These are phyloP conservation scores for Ciconia maguari DNA, from an alignment of 2,113 vertebrate genomes.

Conservation along the genomic window DNA sequence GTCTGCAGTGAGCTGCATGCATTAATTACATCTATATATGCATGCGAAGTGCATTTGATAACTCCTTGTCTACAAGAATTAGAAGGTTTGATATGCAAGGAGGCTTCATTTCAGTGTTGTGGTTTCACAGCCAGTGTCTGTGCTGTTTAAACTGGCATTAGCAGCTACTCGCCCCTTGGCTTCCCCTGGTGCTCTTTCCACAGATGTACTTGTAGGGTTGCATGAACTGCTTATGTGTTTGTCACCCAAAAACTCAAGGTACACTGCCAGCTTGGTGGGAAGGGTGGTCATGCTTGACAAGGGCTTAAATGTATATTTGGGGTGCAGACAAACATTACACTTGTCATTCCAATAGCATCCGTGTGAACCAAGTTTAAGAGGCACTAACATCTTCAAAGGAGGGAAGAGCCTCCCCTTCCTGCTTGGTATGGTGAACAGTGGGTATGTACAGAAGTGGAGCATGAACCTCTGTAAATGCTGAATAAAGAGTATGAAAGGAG, in stretches of 20 bases:
- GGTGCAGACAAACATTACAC: too few species aligned
- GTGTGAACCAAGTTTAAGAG: background rate
- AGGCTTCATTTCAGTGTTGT: background rate
- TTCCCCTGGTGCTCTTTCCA: background rate
- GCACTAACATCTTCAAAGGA: background rate
- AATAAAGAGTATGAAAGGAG: background rate
- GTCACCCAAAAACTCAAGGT: background rate
- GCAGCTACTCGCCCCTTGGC: rapidly evolving
- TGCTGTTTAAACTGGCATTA: background rate
- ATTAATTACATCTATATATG: background rate
- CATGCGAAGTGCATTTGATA: background rate
- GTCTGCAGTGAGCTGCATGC: background rate
- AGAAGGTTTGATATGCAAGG: background rate
- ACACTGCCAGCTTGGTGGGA: background rate
- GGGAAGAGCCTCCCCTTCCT: background rate
- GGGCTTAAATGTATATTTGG: background rate
- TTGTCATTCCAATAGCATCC: background rate
- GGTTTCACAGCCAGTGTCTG: background rate
- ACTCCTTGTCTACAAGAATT: background rate
- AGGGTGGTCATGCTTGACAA: background rate
- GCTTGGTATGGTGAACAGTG: background rate
- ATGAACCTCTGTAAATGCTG: background rate
- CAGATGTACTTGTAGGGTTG: too few species aligned
- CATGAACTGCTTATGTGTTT: background rate
- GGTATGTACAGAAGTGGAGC: background rate